phyloP scores from a whole-genome alignment of 1,140 invertebrate species.

The Asbolus verrucosus region DNA sequence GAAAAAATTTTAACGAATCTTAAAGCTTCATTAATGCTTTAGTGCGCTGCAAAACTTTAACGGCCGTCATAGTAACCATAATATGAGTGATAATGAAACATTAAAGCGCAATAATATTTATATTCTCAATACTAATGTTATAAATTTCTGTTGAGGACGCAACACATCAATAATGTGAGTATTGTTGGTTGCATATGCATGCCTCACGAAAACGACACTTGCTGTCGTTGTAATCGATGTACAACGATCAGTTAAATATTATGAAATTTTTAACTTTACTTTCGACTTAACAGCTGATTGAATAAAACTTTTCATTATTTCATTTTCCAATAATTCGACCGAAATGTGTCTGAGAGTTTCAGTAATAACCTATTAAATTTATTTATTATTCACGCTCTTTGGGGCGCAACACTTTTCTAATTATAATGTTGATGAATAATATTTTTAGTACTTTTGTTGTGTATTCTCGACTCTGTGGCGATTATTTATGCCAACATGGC shows the following conservation, averaged over 20 bases:
- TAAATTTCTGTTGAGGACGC: too few species aligned
- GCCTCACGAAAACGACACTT: too few species aligned
- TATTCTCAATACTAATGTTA: too few species aligned
- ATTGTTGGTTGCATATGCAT: too few species aligned
- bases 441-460: too few species aligned
- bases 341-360: too few species aligned
- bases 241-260: too few species aligned
- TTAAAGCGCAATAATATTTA: constrained; percentile 9
- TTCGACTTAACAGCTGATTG: constrained; percentile 32
- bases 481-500: constrained; percentile 19
- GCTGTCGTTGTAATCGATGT: too few species aligned
- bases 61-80: constrained; percentile 10
- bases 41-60: constrained; percentile 7
- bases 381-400: constrained; percentile 30
- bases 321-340: not conserved
- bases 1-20: not conserved
- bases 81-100: constrained; percentile 16
- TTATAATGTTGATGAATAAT: too few species aligned
- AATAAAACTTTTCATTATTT: constrained; percentile 21
- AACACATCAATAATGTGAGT: too few species aligned
- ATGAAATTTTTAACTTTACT: too few species aligned
- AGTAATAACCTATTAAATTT: constrained; percentile 27
- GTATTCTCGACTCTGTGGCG: not conserved
- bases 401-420: too few species aligned
- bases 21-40: constrained; percentile 32